Evolutionary conservation across 2,797 vertebrate species (phyloP), one percentile per base, ranked within the genome.

Genomic region (Limnodromus scolopaceus): DNA sequence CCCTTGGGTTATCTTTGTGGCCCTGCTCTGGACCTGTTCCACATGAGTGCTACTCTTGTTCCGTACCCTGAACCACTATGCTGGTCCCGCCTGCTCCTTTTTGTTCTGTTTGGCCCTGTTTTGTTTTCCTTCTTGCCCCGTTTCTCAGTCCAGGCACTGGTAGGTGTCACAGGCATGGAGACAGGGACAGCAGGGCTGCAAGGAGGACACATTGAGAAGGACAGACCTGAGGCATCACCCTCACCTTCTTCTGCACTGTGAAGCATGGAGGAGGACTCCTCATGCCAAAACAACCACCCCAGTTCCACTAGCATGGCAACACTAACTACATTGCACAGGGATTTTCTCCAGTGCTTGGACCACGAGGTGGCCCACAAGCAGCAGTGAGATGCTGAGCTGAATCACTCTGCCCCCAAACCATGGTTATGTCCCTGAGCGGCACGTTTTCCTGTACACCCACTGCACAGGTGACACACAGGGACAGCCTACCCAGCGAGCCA

Each of bases 241-340:
- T 66, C 7, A 0, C 22, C 28, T 60, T 15, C 19, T 55, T 45
- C 17, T 54, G 32, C 39, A 48, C 14, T 0, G 1, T 19, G 61
- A 34, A 55, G 4, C 61, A 36, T 4, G 27, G 20, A 75, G 23
- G 7, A 91, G 28, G 23, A 30, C 6, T 4, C 13, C 6, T 25
- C 9, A 10, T 0, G 0, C 48, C n/a, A 14, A 34, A 72, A 11
- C 27, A 48, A 6, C 7, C 3, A 18, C 19, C 18, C 30, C 15
- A 23, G 19, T 20, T 43, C 51, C 78, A 53, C 14, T 2, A 27
- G 12, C 25, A 3, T 2, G 15, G 39, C 39, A 45, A 32, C 61
- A 34, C 16, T 10, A 13, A 5, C 25, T 27, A 0, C 30, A 10
- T 8, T 7, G 32, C 57, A 23, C 36, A 4, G 28, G 68, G 46